Conservation (phyloP, 2,797 vertebrate genomes). For the Coilia nasus region DNA sequence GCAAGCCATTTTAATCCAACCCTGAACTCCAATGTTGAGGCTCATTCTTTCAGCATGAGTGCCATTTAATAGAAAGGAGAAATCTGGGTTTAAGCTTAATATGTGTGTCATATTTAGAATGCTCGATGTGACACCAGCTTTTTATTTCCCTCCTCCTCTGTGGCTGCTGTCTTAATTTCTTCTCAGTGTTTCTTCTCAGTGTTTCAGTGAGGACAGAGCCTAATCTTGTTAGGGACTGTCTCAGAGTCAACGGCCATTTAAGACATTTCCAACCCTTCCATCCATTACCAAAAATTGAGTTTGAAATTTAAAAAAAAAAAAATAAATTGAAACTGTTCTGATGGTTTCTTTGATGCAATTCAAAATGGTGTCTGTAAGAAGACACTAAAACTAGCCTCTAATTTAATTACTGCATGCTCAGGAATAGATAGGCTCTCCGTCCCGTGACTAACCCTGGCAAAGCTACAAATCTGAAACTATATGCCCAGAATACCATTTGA, state of each 20-base stretch:
- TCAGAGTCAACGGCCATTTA: neutral
- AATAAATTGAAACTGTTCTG: neutral
- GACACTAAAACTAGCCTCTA: neutral
- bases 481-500: conserved; percentile 40
- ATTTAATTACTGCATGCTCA: neutral
- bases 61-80: conserved; percentile 58
- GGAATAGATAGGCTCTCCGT: conserved; percentile 3
- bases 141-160: conserved; percentile 35
- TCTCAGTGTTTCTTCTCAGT: conserved; percentile 21
- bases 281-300: conserved; percentile 14
- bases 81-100: conserved; percentile 47
- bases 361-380: neutral
- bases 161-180: neutral
- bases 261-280: neutral
- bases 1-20: conserved; percentile 63
- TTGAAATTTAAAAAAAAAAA: conserved; percentile 7
- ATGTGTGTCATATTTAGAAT: conserved; percentile 46
- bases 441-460: neutral
- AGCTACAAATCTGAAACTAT: neutral
- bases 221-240: conserved; percentile 10
- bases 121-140: conserved; percentile 24
- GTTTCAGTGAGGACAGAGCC: conserved; percentile 30
- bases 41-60: conserved; percentile 46
- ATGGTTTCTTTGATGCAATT: conserved; percentile 3
- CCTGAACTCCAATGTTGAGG: conserved; percentile 31